Evolutionary conservation across 2,797 vertebrate genomes (phyloP).

Genomic region (Monodelphis domestica): DNA sequence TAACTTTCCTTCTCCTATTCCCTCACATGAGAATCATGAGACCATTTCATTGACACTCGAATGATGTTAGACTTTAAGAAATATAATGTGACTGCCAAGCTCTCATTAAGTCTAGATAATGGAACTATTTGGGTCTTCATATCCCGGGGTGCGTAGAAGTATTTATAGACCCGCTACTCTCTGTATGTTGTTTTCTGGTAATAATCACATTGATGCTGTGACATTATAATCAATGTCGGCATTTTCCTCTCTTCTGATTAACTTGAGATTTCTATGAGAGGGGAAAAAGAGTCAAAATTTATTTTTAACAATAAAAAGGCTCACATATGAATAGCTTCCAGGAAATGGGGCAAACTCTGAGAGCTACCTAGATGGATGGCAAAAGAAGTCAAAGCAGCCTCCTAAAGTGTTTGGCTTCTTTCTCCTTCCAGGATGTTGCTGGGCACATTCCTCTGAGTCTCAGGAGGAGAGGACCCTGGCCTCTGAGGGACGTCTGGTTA

Average conservation of each 20-base stretch:
- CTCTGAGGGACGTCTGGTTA: not conserved
- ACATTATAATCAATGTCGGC: conserved; percentile 41
- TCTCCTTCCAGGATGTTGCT: not conserved
- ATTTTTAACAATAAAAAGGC: not conserved
- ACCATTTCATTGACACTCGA: conserved; percentile 31
- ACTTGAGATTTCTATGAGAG: not conserved
- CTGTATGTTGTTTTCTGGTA: not conserved
- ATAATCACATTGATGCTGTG: conserved; percentile 23
- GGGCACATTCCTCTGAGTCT: not conserved
- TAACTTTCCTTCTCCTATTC: not conserved
- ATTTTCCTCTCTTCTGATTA: conserved; percentile 37
- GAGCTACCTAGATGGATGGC: not conserved
- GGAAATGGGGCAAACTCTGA: not conserved
- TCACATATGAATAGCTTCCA: conserved; percentile 32
- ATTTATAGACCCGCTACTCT: not conserved
- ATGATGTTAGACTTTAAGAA: not conserved
- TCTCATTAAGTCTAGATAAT: not conserved
- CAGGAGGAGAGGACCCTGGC: not conserved
- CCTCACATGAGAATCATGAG: not conserved
- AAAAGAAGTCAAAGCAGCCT: too few relatives aligned
- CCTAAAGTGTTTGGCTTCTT: not conserved
- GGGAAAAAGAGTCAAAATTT: conserved; percentile 40
- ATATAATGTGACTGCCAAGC: too few relatives aligned
- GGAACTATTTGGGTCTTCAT: not conserved
- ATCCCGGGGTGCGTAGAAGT: not conserved